A percentile compares a stretch with the other conserved stretches of the same genome.
Conservation (phyloP, 2,113 vertebrate genomes). For the Tor tambroides region DNA sequence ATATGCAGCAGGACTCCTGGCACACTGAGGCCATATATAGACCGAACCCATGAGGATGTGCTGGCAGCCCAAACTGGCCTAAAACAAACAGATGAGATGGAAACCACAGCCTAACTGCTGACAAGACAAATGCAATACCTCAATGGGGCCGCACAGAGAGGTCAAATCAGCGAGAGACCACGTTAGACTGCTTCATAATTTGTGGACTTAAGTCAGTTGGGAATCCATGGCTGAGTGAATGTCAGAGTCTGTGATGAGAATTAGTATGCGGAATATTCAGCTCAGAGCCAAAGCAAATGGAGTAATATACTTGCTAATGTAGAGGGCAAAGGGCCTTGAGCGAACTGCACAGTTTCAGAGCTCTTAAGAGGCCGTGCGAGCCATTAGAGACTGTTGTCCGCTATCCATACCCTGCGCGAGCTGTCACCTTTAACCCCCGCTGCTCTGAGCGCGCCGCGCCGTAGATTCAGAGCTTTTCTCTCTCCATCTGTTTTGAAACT, state of each 20-base stretch:
- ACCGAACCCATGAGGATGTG: slow-evolving; percentile 38
- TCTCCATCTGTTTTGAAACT: slow-evolving; percentile 36
- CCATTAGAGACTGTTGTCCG: slow-evolving; percentile 66
- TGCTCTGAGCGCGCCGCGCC: no score
- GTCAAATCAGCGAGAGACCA: slow-evolving; percentile 23
- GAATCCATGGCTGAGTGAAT: slow-evolving; percentile 46
- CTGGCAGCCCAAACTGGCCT: slow-evolving; percentile 40
- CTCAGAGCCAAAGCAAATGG: slow-evolving; percentile 60
- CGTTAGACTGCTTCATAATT: slow-evolving; percentile 33
- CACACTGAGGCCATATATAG: slow-evolving; percentile 43
- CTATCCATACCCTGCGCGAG: slow-evolving; percentile 56
- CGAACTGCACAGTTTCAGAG: slow-evolving; percentile 55
- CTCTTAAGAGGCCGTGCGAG: slow-evolving; percentile 70
- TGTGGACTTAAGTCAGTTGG: slow-evolving; percentile 41
- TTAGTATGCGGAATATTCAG: slow-evolving; percentile 64
- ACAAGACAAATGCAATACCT: slow-evolving; percentile 1
- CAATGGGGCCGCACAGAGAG: neutral
- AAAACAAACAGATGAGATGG: slow-evolving; percentile 54
- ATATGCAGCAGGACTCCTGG: slow-evolving; percentile 27
- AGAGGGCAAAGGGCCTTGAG: slow-evolving; percentile 62
- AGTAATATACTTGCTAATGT: slow-evolving; percentile 65
- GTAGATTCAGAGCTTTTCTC: neutral
- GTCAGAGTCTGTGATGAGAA: slow-evolving; percentile 53
- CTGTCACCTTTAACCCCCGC: slow-evolving; percentile 51
- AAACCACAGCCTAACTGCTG: slow-evolving; percentile 36